Evolutionary conservation across 1,140 invertebrate species (phyloP).

Genomic region (Aleiodes sp.): DNA sequence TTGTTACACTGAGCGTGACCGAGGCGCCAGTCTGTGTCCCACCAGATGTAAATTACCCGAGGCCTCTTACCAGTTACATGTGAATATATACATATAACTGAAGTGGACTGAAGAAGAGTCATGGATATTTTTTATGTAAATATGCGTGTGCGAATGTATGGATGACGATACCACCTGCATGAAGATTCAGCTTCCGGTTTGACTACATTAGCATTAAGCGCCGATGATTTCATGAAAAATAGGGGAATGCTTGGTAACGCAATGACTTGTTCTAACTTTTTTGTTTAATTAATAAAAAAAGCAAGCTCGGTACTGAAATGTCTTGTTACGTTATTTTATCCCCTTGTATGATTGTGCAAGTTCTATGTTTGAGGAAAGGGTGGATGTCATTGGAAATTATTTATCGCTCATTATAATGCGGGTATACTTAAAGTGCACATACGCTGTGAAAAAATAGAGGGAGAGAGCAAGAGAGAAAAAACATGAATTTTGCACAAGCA

Average conservation of each 20-base stretch:
- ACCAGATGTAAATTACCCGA: background rate
- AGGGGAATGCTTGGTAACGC: background rate
- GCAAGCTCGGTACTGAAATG: background rate
- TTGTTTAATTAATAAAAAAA: background rate
- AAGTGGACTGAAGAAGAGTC: background rate
- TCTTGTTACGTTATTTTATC: conserved; percentile 7
- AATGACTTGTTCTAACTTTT: background rate
- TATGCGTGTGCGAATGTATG: background rate
- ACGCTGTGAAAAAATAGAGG: background rate
- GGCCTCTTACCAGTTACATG: background rate
- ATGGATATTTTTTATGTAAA: background rate
- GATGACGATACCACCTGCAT: background rate
- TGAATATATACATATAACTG: background rate
- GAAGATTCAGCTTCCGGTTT: background rate
- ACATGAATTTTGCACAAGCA: conserved; percentile 25
- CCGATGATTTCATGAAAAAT: background rate
- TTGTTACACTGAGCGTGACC: background rate
- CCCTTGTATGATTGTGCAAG: conserved; percentile 12
- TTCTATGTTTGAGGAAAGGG: conserved; percentile 11
- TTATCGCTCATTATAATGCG: conserved; percentile 59
- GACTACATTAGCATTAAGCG: background rate
- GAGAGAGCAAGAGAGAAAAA: too few species aligned
- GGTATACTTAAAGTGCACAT: conserved; percentile 28
- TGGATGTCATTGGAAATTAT: conserved; percentile 47
- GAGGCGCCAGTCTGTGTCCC: background rate